Base-by-base conservation (phyloP, 1,140 invertebrate species). In the Sesamia nonagrioides region DNA sequence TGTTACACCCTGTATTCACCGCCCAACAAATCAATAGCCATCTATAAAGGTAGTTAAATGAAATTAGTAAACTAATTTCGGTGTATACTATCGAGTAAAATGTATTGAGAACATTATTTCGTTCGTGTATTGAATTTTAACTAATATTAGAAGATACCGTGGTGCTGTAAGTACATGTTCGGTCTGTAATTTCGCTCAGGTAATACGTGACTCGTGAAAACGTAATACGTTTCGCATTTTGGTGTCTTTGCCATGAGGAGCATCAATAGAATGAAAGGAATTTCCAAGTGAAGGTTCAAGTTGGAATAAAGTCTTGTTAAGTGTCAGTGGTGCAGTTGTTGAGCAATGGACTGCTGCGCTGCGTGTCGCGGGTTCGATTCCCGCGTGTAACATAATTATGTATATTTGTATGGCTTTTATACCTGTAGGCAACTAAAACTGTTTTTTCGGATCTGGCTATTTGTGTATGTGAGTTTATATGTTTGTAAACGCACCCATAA, bases 21-120 rank as follows among this genome's bases (percentile, higher is more conserved):
- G 40, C 6, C 17, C 50, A 42, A 21, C 61, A 42, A 50, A 69
- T 69, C 42, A 42, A 69, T 69, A n/a, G 0, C 0, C 3, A 33
- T 33, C 63, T 45, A 68, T 50, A 27, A 69, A 69, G 27, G 11
- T 21, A 13, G 42, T 5, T 69, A 50, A 45, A 69, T 69, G 21
- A n/a, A 50, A 69, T 27, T 50, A 66, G 37, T 21, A 69, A 42
- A 69, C 66, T 69, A 69, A 69, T 69, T 69, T 69, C 21, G 18
- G n/a, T 68, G 42, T 48, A 42, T 69, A 50, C 18, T n/a, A 27
- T 48, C 50, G 66, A 69, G 21, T 33, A 13, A 69, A 69, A 50
- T 50, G 66, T 69, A 50, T 69, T 48, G 45, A 61, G 60, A 69
- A 33, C 13, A 50, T 69, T 50, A 48, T 7, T 69, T 17, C 8